Conservation (phyloP, 1,140 invertebrate genomes). For the Venturia canescens region DNA sequence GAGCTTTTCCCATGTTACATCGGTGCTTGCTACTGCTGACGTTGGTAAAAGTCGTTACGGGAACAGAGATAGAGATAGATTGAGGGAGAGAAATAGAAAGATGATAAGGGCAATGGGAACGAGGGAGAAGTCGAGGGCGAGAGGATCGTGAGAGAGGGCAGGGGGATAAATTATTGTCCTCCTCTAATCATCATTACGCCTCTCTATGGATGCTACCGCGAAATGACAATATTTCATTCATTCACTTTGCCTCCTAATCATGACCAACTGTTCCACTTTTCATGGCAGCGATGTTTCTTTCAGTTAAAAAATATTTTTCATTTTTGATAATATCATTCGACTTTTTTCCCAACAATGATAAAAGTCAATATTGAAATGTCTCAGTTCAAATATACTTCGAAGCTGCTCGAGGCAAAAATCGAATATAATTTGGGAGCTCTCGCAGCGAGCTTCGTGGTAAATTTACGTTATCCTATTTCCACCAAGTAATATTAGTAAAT, state of each 20-base stretch:
- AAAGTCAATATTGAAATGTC: too few relatives aligned
- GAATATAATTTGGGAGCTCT: too few relatives aligned
- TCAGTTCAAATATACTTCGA: too few relatives aligned
- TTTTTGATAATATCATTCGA: too few relatives aligned
- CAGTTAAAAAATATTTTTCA: not conserved
- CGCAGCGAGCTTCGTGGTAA: too few relatives aligned
- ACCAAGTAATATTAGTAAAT: too few relatives aligned
- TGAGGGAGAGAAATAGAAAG: too few relatives aligned
- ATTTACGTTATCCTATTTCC: too few relatives aligned
- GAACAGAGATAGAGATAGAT: not conserved
- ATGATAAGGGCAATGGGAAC: too few relatives aligned
- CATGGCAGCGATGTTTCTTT: not conserved
- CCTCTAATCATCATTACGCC: not conserved
- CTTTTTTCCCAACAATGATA: too few relatives aligned
- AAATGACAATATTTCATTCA: constrained; percentile 9
- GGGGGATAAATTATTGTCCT: not conserved
- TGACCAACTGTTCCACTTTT: not conserved
- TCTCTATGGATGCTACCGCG: not conserved
- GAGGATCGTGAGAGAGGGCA: not conserved
- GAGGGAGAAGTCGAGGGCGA: too few relatives aligned
- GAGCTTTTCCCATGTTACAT: constrained; percentile 3
- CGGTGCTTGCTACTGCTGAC: not conserved
- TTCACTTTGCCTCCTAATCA: not conserved
- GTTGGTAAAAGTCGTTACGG: constrained; percentile 3
- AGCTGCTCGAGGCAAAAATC: too few relatives aligned